A percentile compares a stretch with the other conserved stretches of the same genome.
phyloP scores from a whole-genome alignment of 1,140 invertebrate genomes.

The Drosophila kanapiae region DNA sequence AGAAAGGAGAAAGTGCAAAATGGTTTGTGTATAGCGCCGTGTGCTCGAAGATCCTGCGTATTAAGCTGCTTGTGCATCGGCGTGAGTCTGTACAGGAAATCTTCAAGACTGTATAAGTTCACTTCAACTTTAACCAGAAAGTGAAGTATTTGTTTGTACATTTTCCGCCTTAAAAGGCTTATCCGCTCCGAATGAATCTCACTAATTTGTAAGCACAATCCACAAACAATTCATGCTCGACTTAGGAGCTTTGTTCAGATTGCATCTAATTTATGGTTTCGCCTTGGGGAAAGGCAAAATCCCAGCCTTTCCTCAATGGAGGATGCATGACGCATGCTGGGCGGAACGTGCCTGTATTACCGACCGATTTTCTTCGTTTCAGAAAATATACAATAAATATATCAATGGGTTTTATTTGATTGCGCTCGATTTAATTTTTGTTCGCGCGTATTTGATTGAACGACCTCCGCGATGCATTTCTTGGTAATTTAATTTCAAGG shows the following conservation, averaged over 20 bases:
- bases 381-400: neutral
- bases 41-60: too few species aligned
- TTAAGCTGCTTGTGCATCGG: too few species aligned
- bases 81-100: too few species aligned
- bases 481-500: constrained; percentile 33
- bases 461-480: constrained; percentile 45
- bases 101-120: neutral
- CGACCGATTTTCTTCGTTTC: constrained; percentile 22
- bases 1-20: too few species aligned
- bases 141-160: neutral
- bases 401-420: constrained; percentile 27
- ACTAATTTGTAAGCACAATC: constrained; percentile 7
- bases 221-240: constrained; percentile 12
- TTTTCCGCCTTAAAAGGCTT: neutral
- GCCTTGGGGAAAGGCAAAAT: constrained; percentile 7
- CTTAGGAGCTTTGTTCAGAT: constrained; percentile 28
- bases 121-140: neutral
- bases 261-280: constrained; percentile 21
- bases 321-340: constrained; percentile 16
- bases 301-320: neutral
- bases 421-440: constrained; percentile 51
- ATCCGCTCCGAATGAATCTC: neutral
- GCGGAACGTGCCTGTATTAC: constrained; percentile 58
- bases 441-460: constrained; percentile 45
- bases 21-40: too few species aligned